Base-by-base conservation (phyloP, 2,797 vertebrate species). In the Nyctalus aviator region DNA sequence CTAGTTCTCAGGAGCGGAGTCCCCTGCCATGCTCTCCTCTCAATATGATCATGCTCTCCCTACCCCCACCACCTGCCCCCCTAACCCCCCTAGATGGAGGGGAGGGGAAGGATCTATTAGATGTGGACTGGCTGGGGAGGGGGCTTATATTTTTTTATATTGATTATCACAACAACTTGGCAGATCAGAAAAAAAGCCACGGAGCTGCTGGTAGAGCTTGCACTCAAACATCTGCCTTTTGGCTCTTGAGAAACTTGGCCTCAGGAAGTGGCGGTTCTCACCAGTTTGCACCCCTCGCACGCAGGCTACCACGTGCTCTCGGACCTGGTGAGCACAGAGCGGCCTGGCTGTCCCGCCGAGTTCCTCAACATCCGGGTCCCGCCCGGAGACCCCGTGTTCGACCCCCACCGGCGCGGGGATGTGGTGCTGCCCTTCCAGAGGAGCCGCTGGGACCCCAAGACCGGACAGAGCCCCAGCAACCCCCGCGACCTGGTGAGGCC, bases 391-490 rank as follows among this genome's bases (percentile, higher is more conserved):
- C 97, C 97, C 0, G 62, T 99, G 69, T 99, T 99, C 97, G 99
- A 99, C 85, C 98, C 98, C 0, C 32, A 90, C 0, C 66, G 75
- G n/a, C 98, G 98, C 0, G 98, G 99, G 1, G 92, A 97, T 0
- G 98, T 99, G 83, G 97, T 99, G 64, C 98, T 99, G 93, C 99
- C 99, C 75, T 99, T 99, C 94, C 99, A 99, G 97, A 98, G 99
- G 89, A 98, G 98, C 85, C 97, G 93, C 2, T 99, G 99, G 99
- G 98, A 98, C n/a, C 96, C 79, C 1, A 97, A 97, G 71, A 99
- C 99, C 0, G 99, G 99, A 41, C 98, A 98, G 97, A 99, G 99
- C 94, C 99, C 99, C 93, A 99, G 99, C 96, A 99, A 98, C 91
- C 99, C 99, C 93, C 98, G 99, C 41, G 98, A 98, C 57, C 99